Base-by-base conservation (phyloP, 2,113 vertebrate genomes). In the Corythaeola cristata region DNA sequence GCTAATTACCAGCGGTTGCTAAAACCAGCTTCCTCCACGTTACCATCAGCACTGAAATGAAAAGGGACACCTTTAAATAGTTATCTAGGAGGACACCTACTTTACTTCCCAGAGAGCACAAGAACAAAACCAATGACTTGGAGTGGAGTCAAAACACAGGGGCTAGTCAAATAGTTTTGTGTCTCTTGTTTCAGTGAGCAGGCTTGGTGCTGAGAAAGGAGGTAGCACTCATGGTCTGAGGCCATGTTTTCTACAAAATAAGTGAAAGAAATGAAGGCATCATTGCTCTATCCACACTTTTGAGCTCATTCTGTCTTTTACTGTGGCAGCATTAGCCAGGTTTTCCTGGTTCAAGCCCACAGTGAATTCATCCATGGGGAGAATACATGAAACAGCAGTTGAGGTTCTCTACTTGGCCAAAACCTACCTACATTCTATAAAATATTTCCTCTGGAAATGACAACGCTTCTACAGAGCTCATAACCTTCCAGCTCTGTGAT, bases 1-100 rank as follows among this genome's bases (percentile, higher is more conserved):
- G 62, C 89, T 97, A 89, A 94, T 97, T 96, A 94, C 59, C 86
- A 88, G 80, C 2, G 53, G 60, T 50, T 96, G 63, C 63, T 94
- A 67, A 97, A 85, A n/a, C 5, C 53, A 58, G 53, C 78, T 96
- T 91, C 68, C 81, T 74, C 83, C 50, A 22, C 33, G 9, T 15
- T 74, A 67, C 53, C 56, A 56, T 49, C 67, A 71, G 39, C 88
- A 71, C 81, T 94, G 92, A 87, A 95, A 87, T 47, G 33, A 91
- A 67, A 94, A 85, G 21, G 37, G 83, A 76, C 63, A 49, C 55
- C 53, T 64, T 72, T 39, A 92, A 73, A 85, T 39, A 72, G 93
- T 63, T 62, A 16, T 44, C 82, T 50, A n/a, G 58, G 58, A 39
- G 32, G 85, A 78, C 71, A 89, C 35, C 69, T 66, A 84, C 47